Evolutionary conservation across 37 sponge, comb jelly and placozoan genomes (phyloP), one percentile per base, ranked within the genome.

Genomic region (Corticium candelabrum): DNA sequence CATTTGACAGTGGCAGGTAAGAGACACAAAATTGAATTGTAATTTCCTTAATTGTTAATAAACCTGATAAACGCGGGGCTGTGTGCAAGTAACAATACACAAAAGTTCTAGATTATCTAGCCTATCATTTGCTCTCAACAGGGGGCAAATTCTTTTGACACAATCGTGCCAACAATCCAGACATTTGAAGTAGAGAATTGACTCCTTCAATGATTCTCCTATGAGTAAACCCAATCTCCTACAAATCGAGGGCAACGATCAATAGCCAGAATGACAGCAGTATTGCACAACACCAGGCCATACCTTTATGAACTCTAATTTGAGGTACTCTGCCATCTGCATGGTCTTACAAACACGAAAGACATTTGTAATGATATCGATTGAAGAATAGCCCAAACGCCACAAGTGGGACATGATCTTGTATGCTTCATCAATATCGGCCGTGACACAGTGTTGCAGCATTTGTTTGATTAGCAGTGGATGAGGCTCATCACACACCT

Each of bases 401-500:
- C 99, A 99, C 27, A 99, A 84, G 3, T 88, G 80, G 78, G 84
- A 82, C 43, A 99, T 82, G 5, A 95, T 85, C 70, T 78, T 74
- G 79, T 92, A 94, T 1, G 96, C 99, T 11, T 79, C 82, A 30
- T 95, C 91, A 0, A 99, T 86, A 3, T 86, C 80, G 15, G 79
- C 75, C 37, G 86, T 70, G 3, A 68, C 70, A 85, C 96, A 99
- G 70, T 86, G 84, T 0, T 37, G 41, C 41, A 99, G 50, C 99
- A 99, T 99, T 72, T 92, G 84, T 73, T 90, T 95, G 67, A 99
- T 88, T 39, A 99, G 83, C 38, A 99, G 83, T 36, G 99, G 99
- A 77, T 99, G 99, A 1, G 99, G 99, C 77, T 99, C 99, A 78
- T 99, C 99, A 87, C 99, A 99, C 3, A 96, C 97, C 94, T 94